phyloP scores from a whole-genome alignment of 2,797 vertebrate genomes.

The Hylomyscus alleni region DNA sequence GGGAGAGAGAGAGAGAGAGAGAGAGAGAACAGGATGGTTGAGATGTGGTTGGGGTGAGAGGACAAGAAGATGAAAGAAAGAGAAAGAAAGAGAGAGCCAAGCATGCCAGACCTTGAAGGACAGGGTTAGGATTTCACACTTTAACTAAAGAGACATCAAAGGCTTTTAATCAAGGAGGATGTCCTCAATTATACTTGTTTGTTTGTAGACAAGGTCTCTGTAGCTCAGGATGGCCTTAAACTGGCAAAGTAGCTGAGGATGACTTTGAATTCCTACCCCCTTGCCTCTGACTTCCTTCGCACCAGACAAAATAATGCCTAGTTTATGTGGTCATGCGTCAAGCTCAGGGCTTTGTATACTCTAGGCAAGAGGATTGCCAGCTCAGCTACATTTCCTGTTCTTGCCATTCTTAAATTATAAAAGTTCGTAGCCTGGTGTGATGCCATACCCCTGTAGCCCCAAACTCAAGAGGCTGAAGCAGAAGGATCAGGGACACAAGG shows the following conservation, averaged over 20 bases:
- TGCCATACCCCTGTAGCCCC: neutral
- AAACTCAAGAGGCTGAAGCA: neutral
- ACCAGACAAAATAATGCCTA: neutral
- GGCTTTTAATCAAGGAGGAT: neutral
- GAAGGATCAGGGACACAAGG: neutral
- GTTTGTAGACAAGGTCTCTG: neutral
- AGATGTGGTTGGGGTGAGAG: neutral
- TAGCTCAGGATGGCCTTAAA: neutral
- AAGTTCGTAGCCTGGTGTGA: neutral
- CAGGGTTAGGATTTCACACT: neutral
- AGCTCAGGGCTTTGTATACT: neutral
- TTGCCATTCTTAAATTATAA: too few relatives aligned
- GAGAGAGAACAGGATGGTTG: neutral
- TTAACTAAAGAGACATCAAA: constrained; percentile 33
- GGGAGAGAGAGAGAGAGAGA: too few relatives aligned
- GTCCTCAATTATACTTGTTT: neutral
- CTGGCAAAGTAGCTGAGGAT: neutral
- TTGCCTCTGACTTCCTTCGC: neutral
- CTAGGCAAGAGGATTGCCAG: neutral
- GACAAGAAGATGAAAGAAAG: neutral
- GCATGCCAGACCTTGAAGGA: neutral
- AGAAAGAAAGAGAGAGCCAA: neutral
- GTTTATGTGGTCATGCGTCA: neutral
- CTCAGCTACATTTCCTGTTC: neutral
- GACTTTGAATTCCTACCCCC: neutral